phyloP scores from a whole-genome alignment of 2,888 invertebrate species.

The Physocephala rufipes region DNA sequence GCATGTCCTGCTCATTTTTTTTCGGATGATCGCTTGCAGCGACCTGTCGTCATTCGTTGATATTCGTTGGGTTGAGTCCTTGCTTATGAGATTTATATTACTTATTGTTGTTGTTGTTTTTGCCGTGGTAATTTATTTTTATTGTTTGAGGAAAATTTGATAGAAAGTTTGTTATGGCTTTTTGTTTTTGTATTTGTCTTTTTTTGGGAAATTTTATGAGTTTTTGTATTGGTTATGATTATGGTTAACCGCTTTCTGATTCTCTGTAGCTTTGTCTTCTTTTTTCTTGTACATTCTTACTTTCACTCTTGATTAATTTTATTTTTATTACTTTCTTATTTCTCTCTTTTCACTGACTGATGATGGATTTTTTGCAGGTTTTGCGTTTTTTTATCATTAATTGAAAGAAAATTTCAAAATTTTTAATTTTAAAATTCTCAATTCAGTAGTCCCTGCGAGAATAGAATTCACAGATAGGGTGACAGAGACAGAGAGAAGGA shows the following conservation, averaged over 20 bases:
- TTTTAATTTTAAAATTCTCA: conserved; percentile 4
- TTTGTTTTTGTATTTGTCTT: no score
- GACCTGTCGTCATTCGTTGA: no score
- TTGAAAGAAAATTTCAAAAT: not conserved
- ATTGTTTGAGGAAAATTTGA: conserved; percentile 14
- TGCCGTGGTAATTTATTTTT: conserved; percentile 20
- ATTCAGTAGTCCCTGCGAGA: no score
- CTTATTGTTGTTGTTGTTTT: not conserved
- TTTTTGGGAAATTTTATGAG: conserved; percentile 18
- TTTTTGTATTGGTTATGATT: conserved; percentile 33
- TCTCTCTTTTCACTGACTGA: not conserved
- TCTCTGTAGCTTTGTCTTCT: not conserved
- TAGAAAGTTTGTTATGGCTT: not conserved
- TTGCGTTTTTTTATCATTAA: no score
- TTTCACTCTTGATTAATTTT: conserved; percentile 13
- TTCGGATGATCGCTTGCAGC: no score
- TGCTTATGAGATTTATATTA: conserved; percentile 23
- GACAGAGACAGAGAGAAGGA: no score
- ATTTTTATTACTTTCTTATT: no score
- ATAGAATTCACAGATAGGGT: no score
- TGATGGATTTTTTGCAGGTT: not conserved
- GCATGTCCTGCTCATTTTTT: no score
- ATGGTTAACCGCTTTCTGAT: conserved; percentile 23
- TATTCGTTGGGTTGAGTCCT: not conserved
- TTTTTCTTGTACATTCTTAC: not conserved